These are phyloP conservation scores for Puntigrus tetrazona DNA, from an alignment of 2,113 vertebrate genomes.

Conservation along the genomic window DNA sequence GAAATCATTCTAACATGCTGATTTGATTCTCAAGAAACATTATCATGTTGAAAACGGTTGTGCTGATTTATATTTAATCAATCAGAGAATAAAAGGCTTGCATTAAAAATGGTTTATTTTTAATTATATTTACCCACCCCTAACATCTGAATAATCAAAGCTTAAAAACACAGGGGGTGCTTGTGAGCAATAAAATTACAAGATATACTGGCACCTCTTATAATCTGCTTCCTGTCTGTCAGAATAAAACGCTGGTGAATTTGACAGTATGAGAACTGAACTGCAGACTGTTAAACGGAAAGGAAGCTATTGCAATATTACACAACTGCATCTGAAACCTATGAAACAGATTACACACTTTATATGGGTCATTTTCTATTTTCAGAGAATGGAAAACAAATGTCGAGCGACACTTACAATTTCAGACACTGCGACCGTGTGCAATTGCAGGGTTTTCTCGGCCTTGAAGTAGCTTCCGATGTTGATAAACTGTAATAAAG, in stretches of 20 bases:
- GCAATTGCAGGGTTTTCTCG: conserved; percentile 97
- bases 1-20: background rate
- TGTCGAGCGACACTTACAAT: conserved; percentile 82
- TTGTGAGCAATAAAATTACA: background rate
- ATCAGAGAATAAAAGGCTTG: too few species aligned
- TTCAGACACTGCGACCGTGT: conserved; percentile 98
- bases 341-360: background rate
- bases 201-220: background rate
- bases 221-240: background rate
- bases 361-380: background rate
- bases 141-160: background rate
- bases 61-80: too few species aligned
- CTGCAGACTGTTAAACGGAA: background rate
- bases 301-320: background rate
- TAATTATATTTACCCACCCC: background rate
- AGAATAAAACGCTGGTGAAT: background rate
- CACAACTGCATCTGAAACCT: background rate
- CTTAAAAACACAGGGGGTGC: background rate
- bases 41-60: background rate
- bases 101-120: too few species aligned
- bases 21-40: background rate
- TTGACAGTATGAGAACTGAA: background rate
- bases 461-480: conserved; percentile 88
- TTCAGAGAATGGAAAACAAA: background rate
- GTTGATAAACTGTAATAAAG: conserved; percentile 74